Evolutionary conservation across 2,113 vertebrate species (phyloP), one percentile per base, ranked within the genome.

Genomic region (Amazona vittata): DNA sequence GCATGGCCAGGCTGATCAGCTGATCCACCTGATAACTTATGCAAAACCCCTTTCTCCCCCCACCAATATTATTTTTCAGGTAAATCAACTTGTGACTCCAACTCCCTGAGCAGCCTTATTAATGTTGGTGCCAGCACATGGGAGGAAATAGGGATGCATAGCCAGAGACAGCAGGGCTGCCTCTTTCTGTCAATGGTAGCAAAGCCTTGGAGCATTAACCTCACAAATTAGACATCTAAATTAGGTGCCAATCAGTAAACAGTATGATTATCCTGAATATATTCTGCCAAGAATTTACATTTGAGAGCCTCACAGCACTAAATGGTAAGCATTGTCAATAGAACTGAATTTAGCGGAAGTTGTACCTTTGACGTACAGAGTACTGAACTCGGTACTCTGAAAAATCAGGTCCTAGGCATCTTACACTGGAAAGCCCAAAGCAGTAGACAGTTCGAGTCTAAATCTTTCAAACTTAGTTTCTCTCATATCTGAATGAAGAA

Each of bases 191-290:
- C 73, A 64, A 49, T 0, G 4, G 49, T 59, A 74, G 31, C 37
- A 74, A 71, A 92, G 14, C 41, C 71, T 93, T 92, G 39, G 68
- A 80, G 79, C 46, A 81, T 90, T 93, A 95, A 67, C 79, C 53
- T 92, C 62, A 92, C 49, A 93, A 94, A 86, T 88, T 74, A 74
- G 59, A 74, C 53, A 59, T 83, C 85, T 90, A 88, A 90, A 92
- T 93, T 86, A 83, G 49, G 71, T 86, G 83, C 59, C 52, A 83
- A 29, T 53, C 67, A 41, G 90, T 92, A 92, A 79, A 41, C 92
- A 83, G 8, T 94, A 88, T 92, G 59, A 67, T 90, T 94, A 80
- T 89, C 19, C 13, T 90, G 41, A 68, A 33, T 86, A n/a, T 90
- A 57, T 80, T 93, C 88, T 96, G 43, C 57, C 65, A 64, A 62